Evolutionary conservation across 2,888 invertebrate genomes (phyloP).

Genomic region (Netelia inedita): DNA sequence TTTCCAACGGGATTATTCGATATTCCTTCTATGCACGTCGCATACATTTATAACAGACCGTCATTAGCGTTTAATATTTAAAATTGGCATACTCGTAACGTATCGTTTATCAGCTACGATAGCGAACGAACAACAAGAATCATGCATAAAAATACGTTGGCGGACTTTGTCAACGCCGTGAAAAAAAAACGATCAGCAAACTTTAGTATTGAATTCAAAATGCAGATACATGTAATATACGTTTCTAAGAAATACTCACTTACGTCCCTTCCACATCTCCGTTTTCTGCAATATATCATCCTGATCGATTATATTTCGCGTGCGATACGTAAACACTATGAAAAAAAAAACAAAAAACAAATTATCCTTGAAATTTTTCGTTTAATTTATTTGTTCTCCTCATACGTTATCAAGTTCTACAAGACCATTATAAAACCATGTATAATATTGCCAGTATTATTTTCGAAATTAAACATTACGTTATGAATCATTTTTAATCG

Average conservation of each 20-base stretch:
- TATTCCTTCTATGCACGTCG: slow-evolving; percentile 74
- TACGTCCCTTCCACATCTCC: slow-evolving; percentile 36
- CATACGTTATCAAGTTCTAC: slow-evolving; percentile 67
- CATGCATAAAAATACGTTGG: not conserved
- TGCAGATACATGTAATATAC: slow-evolving; percentile 40
- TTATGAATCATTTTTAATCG: slow-evolving; percentile 75
- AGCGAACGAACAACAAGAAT: slow-evolving; percentile 26
- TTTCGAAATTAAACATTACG: slow-evolving; percentile 74
- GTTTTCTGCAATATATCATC: slow-evolving; percentile 7
- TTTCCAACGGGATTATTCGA: slow-evolving; percentile 44
- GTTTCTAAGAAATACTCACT: slow-evolving; percentile 51
- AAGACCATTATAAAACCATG: slow-evolving; percentile 72
- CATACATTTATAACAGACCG: slow-evolving; percentile 76
- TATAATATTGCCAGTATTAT: slow-evolving; percentile 79
- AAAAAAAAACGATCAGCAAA: slow-evolving; percentile 41
- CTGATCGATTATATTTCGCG: slow-evolving; percentile 34
- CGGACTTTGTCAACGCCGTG: slow-evolving; percentile 58
- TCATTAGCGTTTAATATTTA: slow-evolving; percentile 77
- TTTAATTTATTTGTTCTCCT: slow-evolving; percentile 74
- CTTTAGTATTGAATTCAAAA: slow-evolving; percentile 47
- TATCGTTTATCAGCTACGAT: slow-evolving; percentile 71
- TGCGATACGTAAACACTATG: slow-evolving; percentile 5
- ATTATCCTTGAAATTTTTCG: slow-evolving; percentile 65
- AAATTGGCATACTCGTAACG: slow-evolving; percentile 76
- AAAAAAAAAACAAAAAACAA: slow-evolving; percentile 15